Evolutionary conservation across 2,888 invertebrate genomes (phyloP), one percentile per base, ranked within the genome.

Genomic region (Nemotelus pantherinus): DNA sequence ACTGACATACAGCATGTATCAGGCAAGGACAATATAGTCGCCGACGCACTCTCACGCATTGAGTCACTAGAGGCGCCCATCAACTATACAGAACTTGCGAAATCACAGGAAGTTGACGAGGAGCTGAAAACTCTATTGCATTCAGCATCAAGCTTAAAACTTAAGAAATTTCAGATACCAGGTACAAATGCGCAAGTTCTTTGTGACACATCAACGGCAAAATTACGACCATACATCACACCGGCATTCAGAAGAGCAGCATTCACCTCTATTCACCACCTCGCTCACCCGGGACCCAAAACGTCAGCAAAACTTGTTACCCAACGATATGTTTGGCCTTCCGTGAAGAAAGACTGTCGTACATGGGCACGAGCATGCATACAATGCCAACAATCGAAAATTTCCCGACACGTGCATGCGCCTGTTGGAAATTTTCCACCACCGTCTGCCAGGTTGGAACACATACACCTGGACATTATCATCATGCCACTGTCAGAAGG

Each of bases 191-290:
- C 47, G 39, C 50, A 67, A 60, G 63, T 82, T 39, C 77, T 78
- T 43, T 82, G 82, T 70, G 81, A 82, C 72, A 77, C 80, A 3
- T 76, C 81, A 3, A 72, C 75, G 2, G 77, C 77, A 5, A 50
- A 50, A 0, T 79, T 80, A 2, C 65, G 82, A 39, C 82, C 83
- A 9, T 83, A 79, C 57, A 58, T 83, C 2, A 81, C 82, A 10
- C 9, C 47, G 7, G 0, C 43, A 10, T 78, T 82, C 2, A 77
- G 83, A 10, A 63, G 74, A 50, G 70, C 39, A 39, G 79, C 80
- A 1, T 82, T 83, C 74, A 48, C 82, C 7, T 45, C 25, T 2
- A n/a, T 83, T 0, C 78, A 79, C 10, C 53, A 44, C n/a, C 63
- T 58, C 3, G 63, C 44, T 9, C 67, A 67, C 25, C 67, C 67